Percentiles rank a stretch among this genome's conserved stretches.
Conservation (phyloP, 2,888 invertebrate genomes). For the Metellina segmentata region DNA sequence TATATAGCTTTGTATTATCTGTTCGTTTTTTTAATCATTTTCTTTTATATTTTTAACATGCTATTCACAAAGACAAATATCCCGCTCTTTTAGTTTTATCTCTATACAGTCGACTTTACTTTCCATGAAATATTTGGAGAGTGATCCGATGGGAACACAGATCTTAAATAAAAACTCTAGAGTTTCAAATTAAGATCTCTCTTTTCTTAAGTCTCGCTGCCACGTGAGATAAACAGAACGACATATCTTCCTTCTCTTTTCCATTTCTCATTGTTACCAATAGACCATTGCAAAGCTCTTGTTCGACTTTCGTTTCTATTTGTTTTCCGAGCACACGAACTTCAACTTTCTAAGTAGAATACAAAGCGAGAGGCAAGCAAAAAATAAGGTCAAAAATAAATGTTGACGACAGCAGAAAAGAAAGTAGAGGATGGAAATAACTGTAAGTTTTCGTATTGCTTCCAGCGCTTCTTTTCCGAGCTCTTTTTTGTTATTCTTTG, state of each 20-base stretch:
- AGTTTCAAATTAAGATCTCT: neutral
- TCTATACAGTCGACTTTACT: no score
- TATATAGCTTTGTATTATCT: no score
- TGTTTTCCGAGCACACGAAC: neutral
- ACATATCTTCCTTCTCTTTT: neutral
- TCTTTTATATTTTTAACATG: no score
- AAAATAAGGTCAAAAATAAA: conserved; percentile 1
- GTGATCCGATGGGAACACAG: no score
- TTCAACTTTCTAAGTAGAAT: neutral
- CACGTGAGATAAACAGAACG: neutral
- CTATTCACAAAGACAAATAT: no score
- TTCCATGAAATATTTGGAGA: no score
- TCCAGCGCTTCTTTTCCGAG: neutral
- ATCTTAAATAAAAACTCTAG: no score
- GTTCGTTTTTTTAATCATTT: no score
- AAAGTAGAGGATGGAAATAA: conserved; percentile 15
- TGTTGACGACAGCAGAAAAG: neutral
- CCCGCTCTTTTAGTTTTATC: no score
- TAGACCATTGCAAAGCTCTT: neutral
- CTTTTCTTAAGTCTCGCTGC: neutral
- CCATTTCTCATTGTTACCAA: conserved; percentile 1
- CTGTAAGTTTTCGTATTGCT: neutral
- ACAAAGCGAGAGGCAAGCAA: neutral
- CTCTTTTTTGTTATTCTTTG: conserved; percentile 33
- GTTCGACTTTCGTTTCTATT: neutral